Conservation (phyloP, 2,113 vertebrate species). For the Rhinoderma darwinii region DNA sequence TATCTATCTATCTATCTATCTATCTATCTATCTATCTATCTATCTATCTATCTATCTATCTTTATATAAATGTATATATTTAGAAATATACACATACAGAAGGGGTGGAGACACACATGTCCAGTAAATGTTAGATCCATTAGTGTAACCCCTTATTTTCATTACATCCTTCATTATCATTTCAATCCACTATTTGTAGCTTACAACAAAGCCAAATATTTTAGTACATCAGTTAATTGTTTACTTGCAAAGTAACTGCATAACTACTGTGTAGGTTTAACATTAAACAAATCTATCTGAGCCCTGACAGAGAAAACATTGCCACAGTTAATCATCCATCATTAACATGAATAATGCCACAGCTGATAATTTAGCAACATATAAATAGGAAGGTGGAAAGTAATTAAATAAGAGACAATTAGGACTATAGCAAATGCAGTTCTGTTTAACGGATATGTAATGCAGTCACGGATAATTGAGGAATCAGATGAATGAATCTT, state of each 20-base stretch:
- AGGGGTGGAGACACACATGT: no score
- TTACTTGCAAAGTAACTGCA: conserved; percentile 7
- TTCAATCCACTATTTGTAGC: background rate
- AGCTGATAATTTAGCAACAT: background rate
- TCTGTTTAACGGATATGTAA: background rate
- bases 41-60: no score
- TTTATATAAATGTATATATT: no score
- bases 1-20: no score
- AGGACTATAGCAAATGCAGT: background rate
- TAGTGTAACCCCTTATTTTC: no score
- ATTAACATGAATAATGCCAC: conserved; percentile 6
- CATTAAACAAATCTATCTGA: background rate
- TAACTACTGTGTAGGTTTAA: background rate
- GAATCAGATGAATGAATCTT: background rate
- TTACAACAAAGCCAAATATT: background rate
- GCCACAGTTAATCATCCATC: background rate
- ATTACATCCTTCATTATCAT: no score
- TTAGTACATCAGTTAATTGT: conserved; percentile 18
- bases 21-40: no score
- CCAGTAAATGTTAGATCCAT: no score
- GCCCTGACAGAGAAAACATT: background rate
- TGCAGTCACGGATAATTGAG: background rate
- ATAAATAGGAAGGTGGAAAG: background rate
- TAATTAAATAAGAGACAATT: conserved; percentile 1
- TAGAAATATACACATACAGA: no score